These are phyloP conservation scores for Recurvirostra avosetta DNA, from an alignment of 2,113 vertebrate genomes.

Conservation along the genomic window DNA sequence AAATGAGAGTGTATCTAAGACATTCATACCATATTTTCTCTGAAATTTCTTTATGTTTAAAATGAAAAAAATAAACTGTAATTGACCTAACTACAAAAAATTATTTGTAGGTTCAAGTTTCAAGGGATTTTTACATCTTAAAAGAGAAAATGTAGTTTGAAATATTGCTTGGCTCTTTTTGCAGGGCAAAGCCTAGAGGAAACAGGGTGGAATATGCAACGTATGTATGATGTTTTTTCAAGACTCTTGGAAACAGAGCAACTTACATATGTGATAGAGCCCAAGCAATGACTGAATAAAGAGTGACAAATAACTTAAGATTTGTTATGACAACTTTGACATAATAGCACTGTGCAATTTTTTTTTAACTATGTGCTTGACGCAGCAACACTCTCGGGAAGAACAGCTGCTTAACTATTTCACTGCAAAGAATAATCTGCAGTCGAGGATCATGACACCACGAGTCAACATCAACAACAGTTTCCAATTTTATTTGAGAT, in stretches of 20 bases:
- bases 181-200: background rate
- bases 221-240: background rate
- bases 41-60: background rate
- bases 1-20: background rate
- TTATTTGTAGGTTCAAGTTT: background rate
- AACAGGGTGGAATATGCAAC: background rate
- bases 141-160: background rate
- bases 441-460: background rate
- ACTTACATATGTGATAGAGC: background rate
- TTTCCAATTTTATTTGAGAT: background rate
- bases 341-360: background rate
- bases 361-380: background rate
- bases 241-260: conserved; percentile 13
- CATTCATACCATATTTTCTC: background rate
- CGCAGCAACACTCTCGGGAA: background rate
- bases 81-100: background rate
- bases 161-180: background rate
- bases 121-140: background rate
- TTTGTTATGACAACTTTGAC: conserved; percentile 39
- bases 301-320: background rate
- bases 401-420: background rate
- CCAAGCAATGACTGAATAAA: background rate
- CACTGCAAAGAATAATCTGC: background rate
- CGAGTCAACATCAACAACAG: background rate
- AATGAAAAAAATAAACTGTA: background rate